Evolutionary conservation across 2,113 vertebrate species (phyloP).

Genomic region (Trachemys scripta): DNA sequence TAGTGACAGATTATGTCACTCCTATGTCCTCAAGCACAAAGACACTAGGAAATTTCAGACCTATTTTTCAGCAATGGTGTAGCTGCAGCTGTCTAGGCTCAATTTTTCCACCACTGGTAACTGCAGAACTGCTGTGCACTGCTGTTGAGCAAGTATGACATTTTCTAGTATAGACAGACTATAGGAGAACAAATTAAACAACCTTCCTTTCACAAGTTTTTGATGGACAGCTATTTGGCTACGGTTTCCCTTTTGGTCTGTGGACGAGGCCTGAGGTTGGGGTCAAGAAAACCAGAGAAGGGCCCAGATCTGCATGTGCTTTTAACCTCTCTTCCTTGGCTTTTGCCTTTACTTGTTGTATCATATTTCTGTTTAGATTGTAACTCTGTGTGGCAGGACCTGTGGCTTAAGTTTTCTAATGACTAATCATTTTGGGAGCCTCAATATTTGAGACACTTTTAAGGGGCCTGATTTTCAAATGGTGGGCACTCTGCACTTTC

Average conservation of each 20-base stretch:
- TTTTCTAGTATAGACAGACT: not conserved
- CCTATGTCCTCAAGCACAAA: fast-evolving
- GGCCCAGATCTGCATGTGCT: not conserved
- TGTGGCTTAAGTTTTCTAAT: not conserved
- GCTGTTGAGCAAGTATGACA: not conserved
- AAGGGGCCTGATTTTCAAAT: not conserved
- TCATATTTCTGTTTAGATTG: constrained; percentile 9
- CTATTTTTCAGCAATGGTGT: not conserved
- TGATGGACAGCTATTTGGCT: not conserved
- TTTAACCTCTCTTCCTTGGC: not conserved
- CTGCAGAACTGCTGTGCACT: not conserved
- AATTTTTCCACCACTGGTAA: not conserved
- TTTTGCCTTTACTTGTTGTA: not conserved
- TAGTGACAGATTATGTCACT: not conserved
- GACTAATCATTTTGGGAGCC: not conserved
- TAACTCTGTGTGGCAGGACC: not conserved
- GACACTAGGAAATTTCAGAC: not conserved
- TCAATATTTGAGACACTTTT: not conserved
- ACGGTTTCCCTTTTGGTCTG: not conserved
- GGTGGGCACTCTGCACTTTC: not conserved
- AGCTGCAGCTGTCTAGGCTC: not conserved
- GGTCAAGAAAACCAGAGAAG: not conserved
- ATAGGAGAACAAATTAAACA: not conserved
- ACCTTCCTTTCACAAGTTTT: not conserved
- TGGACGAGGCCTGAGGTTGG: not conserved